phyloP scores from a whole-genome alignment of 2,888 invertebrate genomes.

The Phrixothrix hirtus region DNA sequence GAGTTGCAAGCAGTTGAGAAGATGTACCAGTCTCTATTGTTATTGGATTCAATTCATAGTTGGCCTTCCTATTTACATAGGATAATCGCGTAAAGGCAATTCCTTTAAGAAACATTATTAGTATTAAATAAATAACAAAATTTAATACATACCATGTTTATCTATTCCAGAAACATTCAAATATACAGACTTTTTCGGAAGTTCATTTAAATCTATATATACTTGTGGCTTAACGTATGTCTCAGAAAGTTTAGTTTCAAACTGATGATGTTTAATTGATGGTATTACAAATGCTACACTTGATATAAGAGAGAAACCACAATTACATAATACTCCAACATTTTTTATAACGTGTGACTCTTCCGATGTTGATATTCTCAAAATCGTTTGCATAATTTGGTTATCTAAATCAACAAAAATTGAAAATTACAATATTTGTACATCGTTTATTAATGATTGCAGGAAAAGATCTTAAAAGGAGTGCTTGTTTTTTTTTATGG shows the following conservation, averaged over 20 bases:
- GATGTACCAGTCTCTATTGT: slow-evolving; percentile 56
- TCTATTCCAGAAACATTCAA: background rate
- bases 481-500: too few relatives aligned
- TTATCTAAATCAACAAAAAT: too few relatives aligned
- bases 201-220: background rate
- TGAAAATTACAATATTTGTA: too few relatives aligned
- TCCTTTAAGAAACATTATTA: background rate
- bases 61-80: background rate
- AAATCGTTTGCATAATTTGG: too few relatives aligned
- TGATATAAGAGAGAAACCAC: background rate
- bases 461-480: too few relatives aligned
- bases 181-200: background rate
- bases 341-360: background rate
- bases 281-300: background rate
- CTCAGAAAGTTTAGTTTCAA: background rate
- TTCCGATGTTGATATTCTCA: background rate
- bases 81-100: background rate
- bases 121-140: background rate
- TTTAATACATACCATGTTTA: background rate
- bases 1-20: slow-evolving; percentile 55
- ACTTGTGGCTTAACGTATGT: background rate
- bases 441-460: too few relatives aligned
- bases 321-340: background rate
- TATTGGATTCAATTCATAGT: slow-evolving; percentile 43
- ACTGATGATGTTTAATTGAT: background rate